These are phyloP conservation scores for Drosophila setifemur DNA, from an alignment of 1,140 invertebrate species.

Conservation along the genomic window DNA sequence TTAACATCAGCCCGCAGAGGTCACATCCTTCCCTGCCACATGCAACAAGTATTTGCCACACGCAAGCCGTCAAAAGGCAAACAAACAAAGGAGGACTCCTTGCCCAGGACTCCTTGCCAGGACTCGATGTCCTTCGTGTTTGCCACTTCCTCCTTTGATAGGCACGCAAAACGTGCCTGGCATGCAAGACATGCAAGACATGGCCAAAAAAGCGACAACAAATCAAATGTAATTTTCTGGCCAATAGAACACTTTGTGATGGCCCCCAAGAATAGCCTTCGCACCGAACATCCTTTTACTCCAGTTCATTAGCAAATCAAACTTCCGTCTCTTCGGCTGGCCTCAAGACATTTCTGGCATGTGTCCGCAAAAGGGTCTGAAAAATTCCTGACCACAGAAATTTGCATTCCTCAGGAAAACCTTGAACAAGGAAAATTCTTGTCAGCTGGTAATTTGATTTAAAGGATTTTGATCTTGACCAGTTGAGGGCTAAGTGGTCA, in stretches of 20 bases:
- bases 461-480: constrained; percentile 41
- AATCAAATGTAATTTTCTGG: constrained; percentile 78
- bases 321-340: constrained; percentile 68
- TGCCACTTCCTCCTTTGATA: constrained; percentile 25
- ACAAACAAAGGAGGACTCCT: constrained; percentile 37
- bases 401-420: constrained; percentile 62
- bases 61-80: constrained; percentile 39
- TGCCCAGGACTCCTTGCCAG: not conserved
- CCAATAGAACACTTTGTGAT: constrained; percentile 63
- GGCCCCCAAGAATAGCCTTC: constrained; percentile 28
- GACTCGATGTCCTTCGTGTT: constrained; percentile 45
- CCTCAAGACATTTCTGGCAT: constrained; percentile 48
- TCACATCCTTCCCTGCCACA: constrained; percentile 26
- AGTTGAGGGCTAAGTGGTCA: not conserved
- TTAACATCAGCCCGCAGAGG: constrained; percentile 33
- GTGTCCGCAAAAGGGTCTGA: constrained; percentile 52
- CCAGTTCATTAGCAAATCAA: constrained; percentile 78
- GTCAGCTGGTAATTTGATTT: constrained; percentile 69
- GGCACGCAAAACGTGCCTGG: constrained; percentile 68
- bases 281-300: constrained; percentile 56
- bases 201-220: constrained; percentile 32
- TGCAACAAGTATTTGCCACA: constrained; percentile 53
- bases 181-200: constrained; percentile 50
- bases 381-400: constrained; percentile 37
- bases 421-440: constrained; percentile 49